Evolutionary conservation across 1,140 invertebrate genomes (phyloP), one percentile per base, ranked within the genome.

Genomic region (Zophobas atratus): DNA sequence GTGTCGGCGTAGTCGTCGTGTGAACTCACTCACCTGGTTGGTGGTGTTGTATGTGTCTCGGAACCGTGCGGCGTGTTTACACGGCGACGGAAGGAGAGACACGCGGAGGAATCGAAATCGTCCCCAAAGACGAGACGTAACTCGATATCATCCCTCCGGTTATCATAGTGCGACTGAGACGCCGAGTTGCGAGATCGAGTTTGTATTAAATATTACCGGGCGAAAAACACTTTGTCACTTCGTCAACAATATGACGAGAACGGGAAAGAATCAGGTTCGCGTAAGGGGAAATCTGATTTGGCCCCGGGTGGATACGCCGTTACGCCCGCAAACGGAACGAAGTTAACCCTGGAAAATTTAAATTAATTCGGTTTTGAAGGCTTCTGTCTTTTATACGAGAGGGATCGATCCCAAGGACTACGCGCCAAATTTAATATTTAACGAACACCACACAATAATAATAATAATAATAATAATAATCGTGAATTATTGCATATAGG

Each of bases 141-240:
- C 60, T 67, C 20, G 60, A 67, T 67, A 67, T 46, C 60, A 43
- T 67, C 60, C 60, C 56, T 60, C 34, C 60, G 60, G 60, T 67
- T 43, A 43, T 67, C 60, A 20, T 20, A 20, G 38, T 67, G 60
- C 60, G 60, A 20, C 8, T 63, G 8, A 6, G 36, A 36, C 8
- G 57, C 38, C 8, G 49, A 51, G 60, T 39, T 6, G 43, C 38
- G n/a, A 67, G 60, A 67, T 67, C 60, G 33, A 67, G 38, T 43
- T 67, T 67, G 38, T 67, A 67, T 67, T 67, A 67, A 67, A 67
- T 67, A 67, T 67, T 67, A 67, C n/a, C 39, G 8, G 20, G 8
- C 60, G 60, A 67, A 67, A 55, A 67, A 67, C 60, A 67, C 60
- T 67, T 67, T 67, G 60, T 67, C 39, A 67, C 60, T 67, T 67